phyloP scores from a whole-genome alignment of 2,888 invertebrate genomes.

The Acleris literana region DNA sequence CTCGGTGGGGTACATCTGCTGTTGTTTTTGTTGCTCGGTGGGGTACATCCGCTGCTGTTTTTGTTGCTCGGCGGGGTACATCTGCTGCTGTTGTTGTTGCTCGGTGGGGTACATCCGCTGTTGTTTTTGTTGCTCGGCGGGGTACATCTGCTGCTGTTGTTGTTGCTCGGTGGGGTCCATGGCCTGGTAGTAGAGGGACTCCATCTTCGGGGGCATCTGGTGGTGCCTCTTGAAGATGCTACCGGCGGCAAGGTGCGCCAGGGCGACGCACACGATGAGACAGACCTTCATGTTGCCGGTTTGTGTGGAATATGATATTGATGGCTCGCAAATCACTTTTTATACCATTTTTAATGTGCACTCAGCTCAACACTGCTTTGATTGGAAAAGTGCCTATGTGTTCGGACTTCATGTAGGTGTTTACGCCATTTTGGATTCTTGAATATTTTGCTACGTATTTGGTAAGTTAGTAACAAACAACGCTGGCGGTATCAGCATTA shows the following conservation, averaged over 20 bases:
- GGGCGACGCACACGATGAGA: slow-evolving; percentile 64
- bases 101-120: slow-evolving; percentile 41
- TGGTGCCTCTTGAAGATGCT: slow-evolving; percentile 61
- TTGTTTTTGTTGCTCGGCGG: slow-evolving; percentile 50
- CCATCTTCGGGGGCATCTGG: slow-evolving; percentile 38
- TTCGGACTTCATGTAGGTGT: neutral
- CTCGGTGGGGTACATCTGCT: slow-evolving; percentile 41
- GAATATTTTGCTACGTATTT: neutral
- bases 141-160: slow-evolving; percentile 39
- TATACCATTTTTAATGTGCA: slow-evolving; percentile 50
- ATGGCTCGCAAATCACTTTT: slow-evolving; percentile 42
- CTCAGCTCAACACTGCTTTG: slow-evolving; percentile 45
- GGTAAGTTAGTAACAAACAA: neutral
- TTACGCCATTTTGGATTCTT: neutral
- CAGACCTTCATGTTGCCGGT: slow-evolving; percentile 69
- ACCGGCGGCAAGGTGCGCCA: slow-evolving; percentile 61
- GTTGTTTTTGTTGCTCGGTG: slow-evolving; percentile 49
- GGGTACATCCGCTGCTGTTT: slow-evolving; percentile 46
- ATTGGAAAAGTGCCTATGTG: neutral
- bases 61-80: slow-evolving; percentile 47
- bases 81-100: slow-evolving; percentile 50
- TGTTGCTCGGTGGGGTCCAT: slow-evolving; percentile 47
- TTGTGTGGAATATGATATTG: slow-evolving; percentile 48
- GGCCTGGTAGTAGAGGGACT: neutral
- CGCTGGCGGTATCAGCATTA: neutral